Conservation (phyloP, 1,140 invertebrate genomes). For the Babylonia areolata region DNA sequence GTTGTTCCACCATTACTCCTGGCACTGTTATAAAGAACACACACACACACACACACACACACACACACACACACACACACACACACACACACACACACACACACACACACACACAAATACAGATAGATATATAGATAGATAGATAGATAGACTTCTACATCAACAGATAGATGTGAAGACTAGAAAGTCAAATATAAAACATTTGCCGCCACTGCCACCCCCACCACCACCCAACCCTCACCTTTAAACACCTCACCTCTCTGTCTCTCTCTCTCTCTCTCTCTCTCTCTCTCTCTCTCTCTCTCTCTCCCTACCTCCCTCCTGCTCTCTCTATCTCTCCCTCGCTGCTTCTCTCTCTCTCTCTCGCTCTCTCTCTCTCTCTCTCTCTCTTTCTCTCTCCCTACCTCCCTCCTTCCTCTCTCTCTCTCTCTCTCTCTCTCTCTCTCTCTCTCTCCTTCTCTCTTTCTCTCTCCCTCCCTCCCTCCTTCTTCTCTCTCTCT, state of each 20-base stretch:
- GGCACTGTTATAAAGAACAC: no score
- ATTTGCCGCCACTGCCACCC: no score
- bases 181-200: no score
- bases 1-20: no score
- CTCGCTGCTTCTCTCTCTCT: background rate
- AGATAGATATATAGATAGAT: background rate
- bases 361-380: background rate
- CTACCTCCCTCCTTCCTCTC: slow-evolving; percentile 8
- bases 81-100: background rate
- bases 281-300: background rate
- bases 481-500: slow-evolving; percentile 26
- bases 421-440: background rate
- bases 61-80: background rate
- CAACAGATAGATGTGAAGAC: no score
- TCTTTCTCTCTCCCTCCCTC: slow-evolving; percentile 31
- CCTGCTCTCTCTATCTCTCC: slow-evolving; percentile 15
- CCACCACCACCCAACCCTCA: background rate
- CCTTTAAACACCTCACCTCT: background rate
- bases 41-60: background rate
- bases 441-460: slow-evolving; percentile 19
- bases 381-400: slow-evolving; percentile 5
- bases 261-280: slow-evolving; percentile 3
- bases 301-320: background rate
- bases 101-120: background rate
- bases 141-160: background rate